phyloP scores from a whole-genome alignment of 2,888 invertebrate species.

The Melikaiella ostensackeni region DNA sequence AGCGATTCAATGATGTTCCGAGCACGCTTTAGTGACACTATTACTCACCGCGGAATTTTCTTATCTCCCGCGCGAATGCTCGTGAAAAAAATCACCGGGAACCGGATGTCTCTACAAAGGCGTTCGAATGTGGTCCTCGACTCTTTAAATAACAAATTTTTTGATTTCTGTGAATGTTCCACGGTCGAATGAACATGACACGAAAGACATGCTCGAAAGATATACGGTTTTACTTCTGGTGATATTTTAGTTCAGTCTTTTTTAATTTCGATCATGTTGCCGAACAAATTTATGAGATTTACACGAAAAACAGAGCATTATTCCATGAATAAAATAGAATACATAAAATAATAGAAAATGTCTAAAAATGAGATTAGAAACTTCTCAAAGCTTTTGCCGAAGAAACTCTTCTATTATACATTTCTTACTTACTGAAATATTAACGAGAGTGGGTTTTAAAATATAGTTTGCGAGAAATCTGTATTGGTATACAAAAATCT shows the following conservation, averaged over 20 bases:
- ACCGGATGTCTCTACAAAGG: slow-evolving; percentile 14
- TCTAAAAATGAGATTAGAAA: too few species aligned
- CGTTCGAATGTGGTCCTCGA: not conserved
- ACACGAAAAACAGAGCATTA: too few species aligned
- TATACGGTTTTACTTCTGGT: not conserved
- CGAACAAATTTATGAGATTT: not conserved
- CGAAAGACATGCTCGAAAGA: not conserved
- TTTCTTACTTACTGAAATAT: not conserved
- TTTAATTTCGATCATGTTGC: not conserved
- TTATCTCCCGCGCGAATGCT: slow-evolving; percentile 19
- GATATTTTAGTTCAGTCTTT: not conserved
- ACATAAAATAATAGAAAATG: too few species aligned
- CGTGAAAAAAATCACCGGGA: not conserved
- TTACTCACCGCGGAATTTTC: slow-evolving; percentile 24
- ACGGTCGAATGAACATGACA: not conserved
- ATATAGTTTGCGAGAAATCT: not conserved
- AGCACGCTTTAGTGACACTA: slow-evolving; percentile 4
- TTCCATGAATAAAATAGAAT: too few species aligned
- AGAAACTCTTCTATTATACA: too few species aligned
- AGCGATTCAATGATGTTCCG: slow-evolving; percentile 11
- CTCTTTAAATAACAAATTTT: slow-evolving; percentile 4
- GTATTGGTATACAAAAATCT: too few species aligned
- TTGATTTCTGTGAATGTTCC: not conserved
- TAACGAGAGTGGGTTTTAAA: not conserved
- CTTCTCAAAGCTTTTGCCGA: too few species aligned